Percentiles rank a stretch among this genome's conserved stretches.
phyloP scores from a whole-genome alignment of 2,888 invertebrate species.

The Ectemnius continuus region DNA sequence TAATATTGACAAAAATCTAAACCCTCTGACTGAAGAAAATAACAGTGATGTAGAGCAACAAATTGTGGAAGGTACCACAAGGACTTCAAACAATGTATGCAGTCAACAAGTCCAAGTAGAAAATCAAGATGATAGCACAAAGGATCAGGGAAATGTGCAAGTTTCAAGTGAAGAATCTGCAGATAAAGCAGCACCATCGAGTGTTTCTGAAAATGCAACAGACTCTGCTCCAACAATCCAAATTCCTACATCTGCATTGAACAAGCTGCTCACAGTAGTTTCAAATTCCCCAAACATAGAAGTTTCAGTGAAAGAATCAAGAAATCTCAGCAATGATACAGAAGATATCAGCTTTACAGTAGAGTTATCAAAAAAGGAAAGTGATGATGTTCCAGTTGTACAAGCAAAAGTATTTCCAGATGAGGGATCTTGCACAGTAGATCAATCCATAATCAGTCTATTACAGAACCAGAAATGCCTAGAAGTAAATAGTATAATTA shows the following conservation, averaged over 20 bases:
- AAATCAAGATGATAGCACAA: constrained; percentile 27
- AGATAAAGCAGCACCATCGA: constrained; percentile 44
- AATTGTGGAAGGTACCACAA: constrained; percentile 30
- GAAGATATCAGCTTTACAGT: constrained; percentile 76
- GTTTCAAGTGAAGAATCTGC: constrained; percentile 9
- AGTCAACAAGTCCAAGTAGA: constrained; percentile 54
- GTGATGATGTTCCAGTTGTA: constrained; percentile 61
- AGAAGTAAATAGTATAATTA: constrained; percentile 72
- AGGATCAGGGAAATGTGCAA: constrained; percentile 34
- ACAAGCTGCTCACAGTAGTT: constrained; percentile 73
- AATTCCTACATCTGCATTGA: constrained; percentile 73
- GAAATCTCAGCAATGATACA: constrained; percentile 65
- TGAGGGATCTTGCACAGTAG: constrained; percentile 74
- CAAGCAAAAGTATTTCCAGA: constrained; percentile 75
- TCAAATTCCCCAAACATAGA: constrained; percentile 72
- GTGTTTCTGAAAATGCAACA: constrained; percentile 31
- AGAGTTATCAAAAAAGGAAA: constrained; percentile 71
- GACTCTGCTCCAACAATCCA: constrained; percentile 69
- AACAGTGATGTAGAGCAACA: constrained; percentile 45
- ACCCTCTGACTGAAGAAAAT: constrained; percentile 58
- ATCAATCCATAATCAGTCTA: constrained; percentile 69
- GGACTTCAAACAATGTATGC: constrained; percentile 59
- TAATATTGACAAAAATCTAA: constrained; percentile 71
- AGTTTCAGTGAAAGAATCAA: constrained; percentile 74
- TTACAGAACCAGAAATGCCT: constrained; percentile 70